Base-by-base conservation (phyloP, 2,888 invertebrate genomes). In the Melanargia galathea region DNA sequence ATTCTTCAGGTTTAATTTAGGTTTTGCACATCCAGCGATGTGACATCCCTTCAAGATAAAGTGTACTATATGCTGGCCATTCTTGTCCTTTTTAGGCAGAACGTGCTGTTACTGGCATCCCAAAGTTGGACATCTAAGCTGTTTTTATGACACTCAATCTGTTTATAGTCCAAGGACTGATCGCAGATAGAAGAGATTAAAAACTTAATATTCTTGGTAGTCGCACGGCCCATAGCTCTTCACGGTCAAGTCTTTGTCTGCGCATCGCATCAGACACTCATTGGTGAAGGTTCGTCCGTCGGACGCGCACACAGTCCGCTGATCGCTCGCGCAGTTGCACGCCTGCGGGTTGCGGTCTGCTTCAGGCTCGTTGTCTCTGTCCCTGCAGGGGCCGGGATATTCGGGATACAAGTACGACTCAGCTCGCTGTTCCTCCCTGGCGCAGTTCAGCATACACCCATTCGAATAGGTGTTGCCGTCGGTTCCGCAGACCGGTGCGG, bases 251-350 rank as follows among this genome's bases (percentile, higher is more conserved):
- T 69, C 45, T 18, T 58, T 60, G 24, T 58, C 68, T 8, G 65
- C 90, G 63, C 93, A 91, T 71, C 92, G 86, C 71, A 95, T 83
- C 70, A 94, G 92, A 80, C 95, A 95, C 73, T 94, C 94, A 80
- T 93, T 95, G 70, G 86, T 85, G 82, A 95, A 96, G 0, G 94
- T 94, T 62, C 90, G 86, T 1, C 94, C 94, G 78, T 96, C 93
- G 49, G 93, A 93, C 22, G 94, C 95, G 81, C 95, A 95, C 11
- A 95, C 94, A 46, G 92, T 91, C n/a, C 85, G 30, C 18, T 70
- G 20, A 26, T 72, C 66, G n/a, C 71, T 68, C 0, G 70, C 57
- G 64, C 79, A 79, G 5, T 66, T 62, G 60, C 79, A 77, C 1
- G 33, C n/a, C 3, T 62, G 38, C 61, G 64, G 2, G 18, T 26